phyloP scores from a whole-genome alignment of 1,140 invertebrate genomes.

The Physella acuta region DNA sequence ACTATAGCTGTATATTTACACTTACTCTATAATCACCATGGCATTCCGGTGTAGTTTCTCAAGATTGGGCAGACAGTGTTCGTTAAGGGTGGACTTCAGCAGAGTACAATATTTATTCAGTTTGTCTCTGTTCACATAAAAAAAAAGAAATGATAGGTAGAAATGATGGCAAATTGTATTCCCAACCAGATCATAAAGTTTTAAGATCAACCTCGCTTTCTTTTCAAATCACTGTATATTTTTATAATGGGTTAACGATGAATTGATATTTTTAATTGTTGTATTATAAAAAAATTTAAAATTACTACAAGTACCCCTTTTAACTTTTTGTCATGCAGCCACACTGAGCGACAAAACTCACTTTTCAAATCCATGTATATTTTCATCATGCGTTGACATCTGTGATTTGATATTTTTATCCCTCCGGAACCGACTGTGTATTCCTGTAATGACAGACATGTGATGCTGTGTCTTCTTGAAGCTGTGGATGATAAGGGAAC shows the following conservation, averaged over 20 bases:
- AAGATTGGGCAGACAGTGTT: conserved; percentile 22
- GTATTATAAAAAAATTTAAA: too few relatives aligned
- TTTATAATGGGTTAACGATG: too few relatives aligned
- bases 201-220: too few relatives aligned
- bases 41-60: conserved; percentile 19
- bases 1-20: too few relatives aligned
- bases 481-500: conserved; percentile 17
- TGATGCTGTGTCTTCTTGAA: conserved; percentile 24
- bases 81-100: conserved; percentile 21
- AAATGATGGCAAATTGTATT: too few relatives aligned
- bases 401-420: conserved; percentile 26
- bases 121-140: conserved; percentile 15
- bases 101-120: conserved; percentile 21
- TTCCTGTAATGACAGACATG: conserved; percentile 21
- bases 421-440: conserved; percentile 25
- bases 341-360: too few relatives aligned
- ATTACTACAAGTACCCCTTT: too few relatives aligned
- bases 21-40: conserved; percentile 26
- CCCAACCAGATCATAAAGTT: too few relatives aligned
- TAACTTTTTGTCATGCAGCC: too few relatives aligned
- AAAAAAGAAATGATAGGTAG: not conserved
- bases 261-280: too few relatives aligned
- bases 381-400: conserved; percentile 35
- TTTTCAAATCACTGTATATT: too few relatives aligned
- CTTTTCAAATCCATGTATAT: conserved; percentile 44